Evolutionary conservation across 2,888 invertebrate genomes (phyloP).

Genomic region (Yponomeuta evonymella): DNA sequence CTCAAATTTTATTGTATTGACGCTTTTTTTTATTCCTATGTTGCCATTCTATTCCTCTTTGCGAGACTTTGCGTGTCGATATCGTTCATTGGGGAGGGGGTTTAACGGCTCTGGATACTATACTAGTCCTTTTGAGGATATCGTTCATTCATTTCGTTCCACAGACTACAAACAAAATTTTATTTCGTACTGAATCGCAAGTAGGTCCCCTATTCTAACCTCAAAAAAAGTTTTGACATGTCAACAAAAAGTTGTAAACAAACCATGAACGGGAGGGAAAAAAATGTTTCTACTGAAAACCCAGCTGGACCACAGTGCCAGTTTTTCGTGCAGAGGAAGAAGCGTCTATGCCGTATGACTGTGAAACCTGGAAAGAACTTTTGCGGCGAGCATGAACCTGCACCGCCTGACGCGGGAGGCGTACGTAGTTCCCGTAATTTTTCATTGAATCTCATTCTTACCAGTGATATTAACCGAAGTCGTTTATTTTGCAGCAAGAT

Average conservation of each 20-base stretch:
- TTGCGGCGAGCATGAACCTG: constrained; percentile 83
- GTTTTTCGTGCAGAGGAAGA: constrained; percentile 81
- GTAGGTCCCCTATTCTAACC: not conserved
- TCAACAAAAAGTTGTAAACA: constrained; percentile 1
- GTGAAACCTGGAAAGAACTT: constrained; percentile 80
- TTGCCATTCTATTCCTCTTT: not conserved
- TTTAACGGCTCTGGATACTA: too few relatives aligned
- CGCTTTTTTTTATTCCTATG: not conserved
- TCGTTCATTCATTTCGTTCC: too few relatives aligned
- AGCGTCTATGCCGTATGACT: constrained; percentile 85
- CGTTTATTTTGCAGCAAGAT: constrained; percentile 44
- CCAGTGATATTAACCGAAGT: not conserved
- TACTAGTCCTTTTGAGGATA: too few relatives aligned
- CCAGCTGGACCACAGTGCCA: constrained; percentile 67
- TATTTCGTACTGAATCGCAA: too few relatives aligned
- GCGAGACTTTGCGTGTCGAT: too few relatives aligned
- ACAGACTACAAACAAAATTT: too few relatives aligned
- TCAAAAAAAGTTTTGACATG: constrained; percentile 7
- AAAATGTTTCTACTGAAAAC: not conserved
- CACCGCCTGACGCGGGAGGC: constrained; percentile 39
- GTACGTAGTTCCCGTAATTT: constrained; percentile 26
- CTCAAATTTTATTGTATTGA: constrained; percentile 15
- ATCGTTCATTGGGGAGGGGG: too few relatives aligned
- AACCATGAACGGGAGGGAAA: not conserved
- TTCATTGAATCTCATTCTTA: not conserved